Evolutionary conservation across 2,113 vertebrate genomes (phyloP).

Genomic region (Cyphomyrus plagiostoma): DNA sequence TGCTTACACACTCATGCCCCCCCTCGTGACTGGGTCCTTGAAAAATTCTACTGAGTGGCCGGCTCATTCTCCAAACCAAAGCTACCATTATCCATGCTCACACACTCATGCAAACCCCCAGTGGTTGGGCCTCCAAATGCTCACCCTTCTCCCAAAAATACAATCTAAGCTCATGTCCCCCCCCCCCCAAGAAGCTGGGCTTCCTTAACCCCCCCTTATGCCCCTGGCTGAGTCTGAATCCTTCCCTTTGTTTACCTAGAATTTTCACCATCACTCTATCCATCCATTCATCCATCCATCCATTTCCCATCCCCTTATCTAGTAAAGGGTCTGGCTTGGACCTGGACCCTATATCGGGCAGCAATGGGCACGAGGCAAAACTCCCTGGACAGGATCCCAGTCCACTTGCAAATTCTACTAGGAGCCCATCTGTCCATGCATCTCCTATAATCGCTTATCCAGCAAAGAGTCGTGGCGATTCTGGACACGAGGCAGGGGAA

Average conservation of each 20-base stretch:
- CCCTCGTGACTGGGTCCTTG: not conserved
- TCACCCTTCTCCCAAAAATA: too few relatives aligned
- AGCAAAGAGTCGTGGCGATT: not conserved
- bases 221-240: not conserved
- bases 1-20: not conserved
- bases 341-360: not conserved
- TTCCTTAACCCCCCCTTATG: not conserved
- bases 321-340: not conserved
- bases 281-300: not conserved
- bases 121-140: not conserved
- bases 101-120: not conserved
- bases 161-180: too few relatives aligned
- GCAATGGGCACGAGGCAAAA: not conserved
- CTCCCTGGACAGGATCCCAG: not conserved
- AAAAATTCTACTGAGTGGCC: not conserved
- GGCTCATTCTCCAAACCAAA: not conserved
- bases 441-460: not conserved
- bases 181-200: not conserved
- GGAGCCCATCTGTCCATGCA: not conserved
- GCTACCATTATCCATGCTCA: not conserved
- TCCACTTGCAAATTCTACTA: not conserved
- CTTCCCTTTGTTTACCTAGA: not conserved
- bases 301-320: not conserved
- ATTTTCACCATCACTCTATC: not conserved
- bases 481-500: not conserved